phyloP scores from a whole-genome alignment of 2,797 vertebrate genomes.

The Enteromius anoplus region DNA sequence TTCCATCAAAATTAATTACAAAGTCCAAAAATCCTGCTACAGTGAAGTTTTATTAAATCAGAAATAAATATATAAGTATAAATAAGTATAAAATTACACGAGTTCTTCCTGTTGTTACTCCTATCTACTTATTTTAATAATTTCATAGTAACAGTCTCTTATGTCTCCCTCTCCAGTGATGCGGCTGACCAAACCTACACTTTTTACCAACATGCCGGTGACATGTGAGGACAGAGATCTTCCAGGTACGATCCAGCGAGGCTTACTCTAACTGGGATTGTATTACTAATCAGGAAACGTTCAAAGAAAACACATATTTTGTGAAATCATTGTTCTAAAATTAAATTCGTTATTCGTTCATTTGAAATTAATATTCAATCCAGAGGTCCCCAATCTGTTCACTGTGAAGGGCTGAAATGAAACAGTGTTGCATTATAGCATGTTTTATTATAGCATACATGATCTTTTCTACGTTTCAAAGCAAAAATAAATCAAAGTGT shows the following conservation, averaged over 20 bases:
- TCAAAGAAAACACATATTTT: neutral
- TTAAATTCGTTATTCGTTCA: neutral
- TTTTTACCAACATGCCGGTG: constrained; percentile 97
- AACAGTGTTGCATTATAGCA: neutral
- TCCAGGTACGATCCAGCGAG: constrained; percentile 79
- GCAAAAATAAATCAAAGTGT: no score
- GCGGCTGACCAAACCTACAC: constrained; percentile 96
- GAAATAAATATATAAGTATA: no score
- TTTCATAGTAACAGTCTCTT: neutral
- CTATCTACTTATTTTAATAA: neutral
- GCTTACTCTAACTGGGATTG: neutral
- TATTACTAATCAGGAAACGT: neutral
- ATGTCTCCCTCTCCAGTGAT: constrained; percentile 83
- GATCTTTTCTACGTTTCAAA: no score
- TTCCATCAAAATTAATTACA: neutral
- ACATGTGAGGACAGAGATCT: constrained; percentile 97
- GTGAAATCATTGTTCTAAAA: neutral
- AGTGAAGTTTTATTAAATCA: no score
- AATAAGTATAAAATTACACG: no score
- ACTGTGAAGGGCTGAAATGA: neutral
- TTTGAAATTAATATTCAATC: neutral
- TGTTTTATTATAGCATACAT: no score
- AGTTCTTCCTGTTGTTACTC: neutral
- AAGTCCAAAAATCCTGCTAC: neutral
- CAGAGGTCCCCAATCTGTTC: neutral